phyloP scores from a whole-genome alignment of 2,113 vertebrate species.

The Alectura lathami region DNA sequence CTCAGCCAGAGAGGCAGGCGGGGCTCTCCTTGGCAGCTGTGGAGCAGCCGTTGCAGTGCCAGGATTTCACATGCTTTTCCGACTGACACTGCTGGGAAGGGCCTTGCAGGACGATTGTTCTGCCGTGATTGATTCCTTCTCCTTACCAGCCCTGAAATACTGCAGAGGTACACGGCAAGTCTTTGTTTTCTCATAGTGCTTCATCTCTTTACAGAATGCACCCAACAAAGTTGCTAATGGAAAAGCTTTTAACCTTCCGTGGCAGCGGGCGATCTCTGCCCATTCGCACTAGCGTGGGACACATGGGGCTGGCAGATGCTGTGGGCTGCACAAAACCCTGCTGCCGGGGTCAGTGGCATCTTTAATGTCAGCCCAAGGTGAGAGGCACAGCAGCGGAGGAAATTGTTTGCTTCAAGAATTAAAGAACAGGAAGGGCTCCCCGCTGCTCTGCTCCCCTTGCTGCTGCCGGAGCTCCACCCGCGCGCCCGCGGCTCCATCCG shows the following conservation, averaged over 20 bases:
- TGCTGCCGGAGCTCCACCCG: too few relatives aligned
- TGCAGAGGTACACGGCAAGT: conserved; percentile 54
- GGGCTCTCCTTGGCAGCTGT: not conserved
- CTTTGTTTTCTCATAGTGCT: conserved; percentile 54
- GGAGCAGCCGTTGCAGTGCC: not conserved
- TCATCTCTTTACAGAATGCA: conserved; percentile 38
- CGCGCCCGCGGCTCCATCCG: too few relatives aligned
- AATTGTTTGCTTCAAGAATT: not conserved
- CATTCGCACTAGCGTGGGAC: not conserved
- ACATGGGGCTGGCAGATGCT: not conserved
- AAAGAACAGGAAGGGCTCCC: not conserved
- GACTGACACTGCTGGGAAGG: not conserved
- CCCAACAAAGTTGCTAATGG: conserved; percentile 49
- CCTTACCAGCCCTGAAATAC: conserved; percentile 60
- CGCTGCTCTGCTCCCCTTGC: too few relatives aligned
- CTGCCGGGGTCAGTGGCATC: not conserved
- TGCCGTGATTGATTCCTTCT: conserved; percentile 25
- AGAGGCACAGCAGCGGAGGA: not conserved
- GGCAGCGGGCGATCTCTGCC: conserved; percentile 29
- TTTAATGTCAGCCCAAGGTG: not conserved
- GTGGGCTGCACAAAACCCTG: not conserved
- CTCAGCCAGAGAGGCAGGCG: not conserved
- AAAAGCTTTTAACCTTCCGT: conserved; percentile 77
- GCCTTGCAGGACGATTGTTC: not conserved
- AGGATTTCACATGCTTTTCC: not conserved